phyloP scores from a whole-genome alignment of 2,888 invertebrate species.

The Tetrapedia diversipes region DNA sequence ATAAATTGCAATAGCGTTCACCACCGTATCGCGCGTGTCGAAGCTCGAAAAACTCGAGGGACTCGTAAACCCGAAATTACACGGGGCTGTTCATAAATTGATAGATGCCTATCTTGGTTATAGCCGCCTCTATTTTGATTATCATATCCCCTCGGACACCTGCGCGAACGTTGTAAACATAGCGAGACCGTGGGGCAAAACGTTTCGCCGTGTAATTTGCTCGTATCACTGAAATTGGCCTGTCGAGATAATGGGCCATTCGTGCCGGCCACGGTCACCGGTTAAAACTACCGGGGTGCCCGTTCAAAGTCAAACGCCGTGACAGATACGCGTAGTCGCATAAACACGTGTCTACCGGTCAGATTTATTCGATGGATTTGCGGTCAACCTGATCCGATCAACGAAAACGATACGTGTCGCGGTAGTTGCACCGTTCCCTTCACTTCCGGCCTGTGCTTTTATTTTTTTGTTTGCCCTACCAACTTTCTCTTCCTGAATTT shows the following conservation, averaged over 20 bases:
- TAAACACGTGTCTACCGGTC: not conserved
- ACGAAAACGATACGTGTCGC: not conserved
- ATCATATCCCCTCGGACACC: constrained; percentile 16
- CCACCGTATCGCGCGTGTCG: not conserved
- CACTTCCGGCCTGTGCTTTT: too few relatives aligned
- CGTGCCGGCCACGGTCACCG: constrained; percentile 11
- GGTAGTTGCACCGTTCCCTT: not conserved
- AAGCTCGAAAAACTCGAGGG: not conserved
- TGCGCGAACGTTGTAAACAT: constrained; percentile 4
- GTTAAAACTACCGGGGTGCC: constrained; percentile 34
- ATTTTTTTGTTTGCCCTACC: too few relatives aligned
- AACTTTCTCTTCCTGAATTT: too few relatives aligned
- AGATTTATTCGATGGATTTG: constrained; percentile 21
- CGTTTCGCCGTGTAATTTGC: constrained; percentile 35
- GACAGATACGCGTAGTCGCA: constrained; percentile 12
- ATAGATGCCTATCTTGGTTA: not conserved
- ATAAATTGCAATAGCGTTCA: not conserved
- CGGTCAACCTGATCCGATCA: not conserved
- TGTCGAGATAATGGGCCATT: constrained; percentile 27
- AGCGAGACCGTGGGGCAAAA: not conserved
- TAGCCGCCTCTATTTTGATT: not conserved
- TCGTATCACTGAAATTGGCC: constrained; percentile 24
- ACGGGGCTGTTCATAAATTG: not conserved
- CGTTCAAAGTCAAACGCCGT: constrained; percentile 33
- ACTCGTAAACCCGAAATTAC: not conserved